Conservation (phyloP, 2,113 vertebrate species). For the Lophotis ruficrista region DNA sequence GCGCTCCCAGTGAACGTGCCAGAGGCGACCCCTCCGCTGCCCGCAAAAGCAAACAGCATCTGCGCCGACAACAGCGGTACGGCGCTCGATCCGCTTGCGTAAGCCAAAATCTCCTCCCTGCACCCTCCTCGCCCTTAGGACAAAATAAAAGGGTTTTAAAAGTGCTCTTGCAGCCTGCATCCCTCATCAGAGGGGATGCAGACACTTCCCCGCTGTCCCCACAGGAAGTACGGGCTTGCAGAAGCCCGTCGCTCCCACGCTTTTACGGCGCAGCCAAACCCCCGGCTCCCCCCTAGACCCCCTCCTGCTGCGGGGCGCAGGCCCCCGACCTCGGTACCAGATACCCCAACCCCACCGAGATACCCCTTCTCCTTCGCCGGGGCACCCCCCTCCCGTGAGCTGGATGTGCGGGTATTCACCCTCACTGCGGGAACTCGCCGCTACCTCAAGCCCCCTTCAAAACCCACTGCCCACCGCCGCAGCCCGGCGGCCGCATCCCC, state of each 20-base stretch:
- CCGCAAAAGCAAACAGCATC: conserved; percentile 6
- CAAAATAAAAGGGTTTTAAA: background rate
- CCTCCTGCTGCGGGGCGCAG: background rate
- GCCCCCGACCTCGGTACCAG: background rate
- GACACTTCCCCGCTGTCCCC: background rate
- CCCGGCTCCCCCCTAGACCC: background rate
- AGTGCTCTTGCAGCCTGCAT: background rate
- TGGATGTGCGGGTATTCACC: rapidly evolving
- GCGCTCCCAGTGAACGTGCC: background rate
- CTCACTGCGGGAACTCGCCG: background rate
- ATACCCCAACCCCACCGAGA: background rate
- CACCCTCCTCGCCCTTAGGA: conserved; percentile 23
- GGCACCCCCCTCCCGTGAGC: background rate
- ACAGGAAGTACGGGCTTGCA: rapidly evolving
- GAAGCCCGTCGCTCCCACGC: background rate
- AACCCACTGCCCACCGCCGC: background rate
- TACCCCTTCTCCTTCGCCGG: background rate
- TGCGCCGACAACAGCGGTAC: background rate
- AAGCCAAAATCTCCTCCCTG: conserved; percentile 22
- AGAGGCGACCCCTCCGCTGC: background rate
- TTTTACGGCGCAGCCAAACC: background rate
- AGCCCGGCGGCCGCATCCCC: background rate
- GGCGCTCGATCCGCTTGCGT: background rate
- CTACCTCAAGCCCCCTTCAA: background rate
- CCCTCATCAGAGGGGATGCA: background rate